Percentiles rank a stretch among this genome's conserved stretches.
Conservation (phyloP, 2,797 vertebrate genomes). For the Notolepis coatsorum region DNA sequence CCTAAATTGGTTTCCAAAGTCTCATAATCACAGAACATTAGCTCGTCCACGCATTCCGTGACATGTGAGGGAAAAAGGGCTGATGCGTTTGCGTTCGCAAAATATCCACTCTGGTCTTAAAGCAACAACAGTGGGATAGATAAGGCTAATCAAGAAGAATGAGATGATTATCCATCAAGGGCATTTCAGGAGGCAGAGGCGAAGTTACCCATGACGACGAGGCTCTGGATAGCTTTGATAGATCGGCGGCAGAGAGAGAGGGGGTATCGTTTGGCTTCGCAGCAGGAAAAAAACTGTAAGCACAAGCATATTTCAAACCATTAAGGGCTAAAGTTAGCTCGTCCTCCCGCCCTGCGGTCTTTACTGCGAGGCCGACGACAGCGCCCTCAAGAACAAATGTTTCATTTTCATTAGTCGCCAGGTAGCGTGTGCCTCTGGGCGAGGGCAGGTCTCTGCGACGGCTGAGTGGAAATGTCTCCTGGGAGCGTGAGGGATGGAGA, state of each 20-base stretch:
- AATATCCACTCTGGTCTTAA: constrained; percentile 67
- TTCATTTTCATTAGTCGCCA: constrained; percentile 82
- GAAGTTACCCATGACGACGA: constrained; percentile 75
- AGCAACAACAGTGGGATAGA: constrained; percentile 67
- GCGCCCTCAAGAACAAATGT: constrained; percentile 80
- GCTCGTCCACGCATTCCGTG: constrained; percentile 33
- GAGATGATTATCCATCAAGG: constrained; percentile 81
- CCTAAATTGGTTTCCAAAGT: constrained; percentile 39
- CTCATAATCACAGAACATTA: constrained; percentile 53
- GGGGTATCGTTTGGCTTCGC: constrained; percentile 80
- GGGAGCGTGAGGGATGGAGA: constrained; percentile 48
- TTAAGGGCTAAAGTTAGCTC: constrained; percentile 86
- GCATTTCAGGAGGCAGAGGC: constrained; percentile 74
- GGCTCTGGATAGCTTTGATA: constrained; percentile 79
- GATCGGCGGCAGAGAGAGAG: constrained; percentile 74
- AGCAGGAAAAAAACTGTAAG: constrained; percentile 67
- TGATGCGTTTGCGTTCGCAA: constrained; percentile 62
- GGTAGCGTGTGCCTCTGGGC: constrained; percentile 56
- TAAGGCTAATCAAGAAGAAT: constrained; percentile 79
- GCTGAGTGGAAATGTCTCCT: constrained; percentile 57
- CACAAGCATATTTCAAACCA: constrained; percentile 85
- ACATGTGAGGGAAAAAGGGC: constrained; percentile 37
- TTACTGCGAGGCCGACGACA: constrained; percentile 63
- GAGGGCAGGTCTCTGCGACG: constrained; percentile 40
- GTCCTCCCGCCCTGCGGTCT: constrained; percentile 51